Percentiles rank a stretch among this genome's conserved stretches.
Evolutionary conservation across 2,888 invertebrate genomes (phyloP).

Genomic region (Galeruca laticollis): DNA sequence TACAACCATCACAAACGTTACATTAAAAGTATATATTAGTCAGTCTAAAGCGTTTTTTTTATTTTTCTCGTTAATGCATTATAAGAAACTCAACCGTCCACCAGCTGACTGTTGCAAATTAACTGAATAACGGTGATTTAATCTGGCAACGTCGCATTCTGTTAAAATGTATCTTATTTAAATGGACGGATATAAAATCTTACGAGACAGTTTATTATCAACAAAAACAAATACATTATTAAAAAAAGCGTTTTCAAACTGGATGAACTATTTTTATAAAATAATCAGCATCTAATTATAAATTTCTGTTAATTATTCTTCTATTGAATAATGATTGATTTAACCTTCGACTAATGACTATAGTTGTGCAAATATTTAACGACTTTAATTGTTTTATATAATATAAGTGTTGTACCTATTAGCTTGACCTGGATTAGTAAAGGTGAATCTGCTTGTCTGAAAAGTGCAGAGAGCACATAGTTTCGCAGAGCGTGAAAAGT

Average conservation of each 20-base stretch:
- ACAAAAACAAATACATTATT: neutral
- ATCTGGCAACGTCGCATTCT: neutral
- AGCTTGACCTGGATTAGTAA: constrained; percentile 1
- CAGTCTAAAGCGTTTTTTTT: too few species aligned
- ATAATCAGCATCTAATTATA: neutral
- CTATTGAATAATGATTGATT: too few species aligned
- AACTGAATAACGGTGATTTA: neutral
- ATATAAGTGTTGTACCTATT: neutral
- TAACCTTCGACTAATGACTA: too few species aligned
- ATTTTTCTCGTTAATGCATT: neutral
- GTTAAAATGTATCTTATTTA: constrained; percentile 13
- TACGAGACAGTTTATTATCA: constrained; percentile 21
- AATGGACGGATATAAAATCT: constrained; percentile 5
- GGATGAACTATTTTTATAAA: neutral
- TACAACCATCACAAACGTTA: too few species aligned
- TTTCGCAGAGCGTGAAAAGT: constrained; percentile 7
- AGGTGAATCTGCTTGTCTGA: constrained; percentile 3
- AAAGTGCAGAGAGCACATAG: constrained; percentile 4
- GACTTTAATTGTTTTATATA: neutral
- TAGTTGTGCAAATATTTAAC: neutral
- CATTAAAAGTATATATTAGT: too few species aligned
- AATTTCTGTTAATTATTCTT: neutral
- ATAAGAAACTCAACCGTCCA: neutral
- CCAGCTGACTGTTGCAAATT: constrained; percentile 2
- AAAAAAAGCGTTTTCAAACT: neutral